Percentiles rank a stretch among this genome's conserved stretches.
phyloP scores from a whole-genome alignment of 2,888 invertebrate species.

The Pycnomerus fuliginosus region DNA sequence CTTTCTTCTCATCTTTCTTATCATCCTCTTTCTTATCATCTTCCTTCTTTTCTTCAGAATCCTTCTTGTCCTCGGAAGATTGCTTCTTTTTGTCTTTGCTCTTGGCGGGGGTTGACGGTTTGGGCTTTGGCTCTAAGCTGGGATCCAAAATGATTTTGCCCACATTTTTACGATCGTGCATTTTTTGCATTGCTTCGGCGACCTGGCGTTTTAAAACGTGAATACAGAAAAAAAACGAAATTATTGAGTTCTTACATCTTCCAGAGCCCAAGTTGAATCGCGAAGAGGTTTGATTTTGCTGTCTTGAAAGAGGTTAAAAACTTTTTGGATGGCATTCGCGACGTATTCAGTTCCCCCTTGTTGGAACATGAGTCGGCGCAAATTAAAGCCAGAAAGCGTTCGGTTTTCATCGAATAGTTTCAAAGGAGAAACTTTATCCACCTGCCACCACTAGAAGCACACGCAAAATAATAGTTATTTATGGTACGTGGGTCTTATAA shows the following conservation, averaged over 20 bases:
- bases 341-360: slow-evolving; percentile 72
- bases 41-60: slow-evolving; percentile 57
- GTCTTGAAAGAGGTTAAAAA: slow-evolving; percentile 73
- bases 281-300: slow-evolving; percentile 79
- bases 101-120: slow-evolving; percentile 76
- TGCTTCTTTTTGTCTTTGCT: slow-evolving; percentile 72
- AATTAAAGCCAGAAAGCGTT: slow-evolving; percentile 77
- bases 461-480: neutral
- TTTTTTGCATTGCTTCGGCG: slow-evolving; percentile 87
- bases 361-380: slow-evolving; percentile 80
- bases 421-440: slow-evolving; percentile 85
- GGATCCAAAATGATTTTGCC: slow-evolving; percentile 86
- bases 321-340: slow-evolving; percentile 67
- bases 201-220: slow-evolving; percentile 57
- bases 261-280: slow-evolving; percentile 85
- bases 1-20: slow-evolving; percentile 40
- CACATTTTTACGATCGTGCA: slow-evolving; percentile 89
- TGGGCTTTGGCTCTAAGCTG: slow-evolving; percentile 74
- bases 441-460: slow-evolving; percentile 83
- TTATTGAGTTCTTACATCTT: slow-evolving; percentile 64
- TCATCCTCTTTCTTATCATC: slow-evolving; percentile 58
- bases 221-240: slow-evolving; percentile 12
- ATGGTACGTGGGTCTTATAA: no score
- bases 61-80: slow-evolving; percentile 68
- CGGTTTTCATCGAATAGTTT: slow-evolving; percentile 89